phyloP scores from a whole-genome alignment of 37 sponge, comb jelly and placozoan genomes.

The Aphrocallistes beatrix region DNA sequence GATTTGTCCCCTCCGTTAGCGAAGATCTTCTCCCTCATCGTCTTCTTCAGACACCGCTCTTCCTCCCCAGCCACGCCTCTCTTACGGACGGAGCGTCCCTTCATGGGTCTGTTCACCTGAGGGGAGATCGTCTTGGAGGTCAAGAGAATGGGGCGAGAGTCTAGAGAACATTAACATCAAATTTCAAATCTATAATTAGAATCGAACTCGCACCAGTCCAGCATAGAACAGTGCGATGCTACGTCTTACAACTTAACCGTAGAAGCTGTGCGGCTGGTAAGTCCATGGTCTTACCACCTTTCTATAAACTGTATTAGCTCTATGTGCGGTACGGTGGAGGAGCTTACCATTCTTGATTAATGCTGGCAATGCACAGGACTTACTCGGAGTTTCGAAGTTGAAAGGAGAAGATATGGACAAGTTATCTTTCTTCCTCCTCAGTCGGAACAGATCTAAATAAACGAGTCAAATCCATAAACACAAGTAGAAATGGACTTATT shows the following conservation, averaged over 20 bases:
- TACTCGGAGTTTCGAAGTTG: conserved; percentile 11
- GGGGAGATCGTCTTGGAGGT: not conserved
- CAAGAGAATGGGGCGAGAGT: not conserved
- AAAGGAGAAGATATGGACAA: not conserved
- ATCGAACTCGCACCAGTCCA: too few species aligned
- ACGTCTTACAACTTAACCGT: too few species aligned
- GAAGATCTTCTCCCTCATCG: not conserved
- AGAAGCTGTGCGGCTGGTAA: too few species aligned
- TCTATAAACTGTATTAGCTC: too few species aligned
- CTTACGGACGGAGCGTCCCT: not conserved
- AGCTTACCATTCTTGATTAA: too few species aligned
- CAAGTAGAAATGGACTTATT: not conserved
- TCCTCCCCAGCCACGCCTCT: not conserved
- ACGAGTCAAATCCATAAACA: not conserved
- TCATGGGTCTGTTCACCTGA: not conserved
- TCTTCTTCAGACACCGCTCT: not conserved
- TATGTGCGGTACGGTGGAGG: too few species aligned
- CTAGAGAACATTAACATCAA: not conserved
- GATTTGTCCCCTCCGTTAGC: not conserved
- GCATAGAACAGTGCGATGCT: too few species aligned
- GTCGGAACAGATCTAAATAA: not conserved
- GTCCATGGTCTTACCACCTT: too few species aligned
- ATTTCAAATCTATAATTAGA: not conserved
- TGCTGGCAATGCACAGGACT: too few species aligned
- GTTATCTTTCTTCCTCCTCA: not conserved